A percentile compares a stretch with the other conserved stretches of the same genome.
Evolutionary conservation across 2,797 vertebrate genomes (phyloP).

Genomic region (Platyrinchus mystaceus): DNA sequence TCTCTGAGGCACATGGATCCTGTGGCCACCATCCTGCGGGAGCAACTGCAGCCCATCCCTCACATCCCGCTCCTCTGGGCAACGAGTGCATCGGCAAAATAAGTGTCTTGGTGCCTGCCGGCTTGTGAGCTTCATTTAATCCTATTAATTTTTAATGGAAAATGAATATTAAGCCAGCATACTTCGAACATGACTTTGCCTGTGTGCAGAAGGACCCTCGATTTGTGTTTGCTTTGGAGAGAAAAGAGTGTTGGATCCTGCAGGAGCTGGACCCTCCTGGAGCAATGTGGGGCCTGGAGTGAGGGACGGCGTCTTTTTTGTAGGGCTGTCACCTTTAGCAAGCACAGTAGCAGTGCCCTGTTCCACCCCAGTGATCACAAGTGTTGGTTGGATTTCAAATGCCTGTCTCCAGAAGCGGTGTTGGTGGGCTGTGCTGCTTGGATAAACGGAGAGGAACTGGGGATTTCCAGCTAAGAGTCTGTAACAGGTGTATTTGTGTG

Average conservation of each 20-base stretch:
- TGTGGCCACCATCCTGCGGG: neutral
- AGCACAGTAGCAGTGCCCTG: neutral
- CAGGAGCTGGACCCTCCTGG: neutral
- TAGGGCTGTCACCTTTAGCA: neutral
- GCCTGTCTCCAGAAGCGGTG: neutral
- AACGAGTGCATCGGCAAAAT: rapidly evolving
- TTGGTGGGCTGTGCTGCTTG: conserved; percentile 45
- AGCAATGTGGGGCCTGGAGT: neutral
- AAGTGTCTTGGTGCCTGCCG: neutral
- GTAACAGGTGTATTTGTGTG: conserved; percentile 74
- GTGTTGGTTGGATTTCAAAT: conserved; percentile 10
- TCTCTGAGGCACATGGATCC: rapidly evolving
- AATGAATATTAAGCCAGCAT: conserved; percentile 6
- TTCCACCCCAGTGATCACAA: neutral
- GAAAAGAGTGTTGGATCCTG: neutral
- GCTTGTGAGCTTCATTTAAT: neutral
- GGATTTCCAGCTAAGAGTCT: conserved; percentile 45
- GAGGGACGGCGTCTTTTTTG: neutral
- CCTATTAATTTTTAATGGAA: conserved; percentile 58
- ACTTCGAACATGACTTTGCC: neutral
- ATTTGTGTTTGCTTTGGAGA: neutral
- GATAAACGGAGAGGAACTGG: conserved; percentile 46
- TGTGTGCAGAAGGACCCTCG: neutral
- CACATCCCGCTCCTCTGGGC: rapidly evolving
- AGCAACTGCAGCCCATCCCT: neutral